phyloP scores from a whole-genome alignment of 92 coral and sea anemone species.

The Phenganax subtilis region DNA sequence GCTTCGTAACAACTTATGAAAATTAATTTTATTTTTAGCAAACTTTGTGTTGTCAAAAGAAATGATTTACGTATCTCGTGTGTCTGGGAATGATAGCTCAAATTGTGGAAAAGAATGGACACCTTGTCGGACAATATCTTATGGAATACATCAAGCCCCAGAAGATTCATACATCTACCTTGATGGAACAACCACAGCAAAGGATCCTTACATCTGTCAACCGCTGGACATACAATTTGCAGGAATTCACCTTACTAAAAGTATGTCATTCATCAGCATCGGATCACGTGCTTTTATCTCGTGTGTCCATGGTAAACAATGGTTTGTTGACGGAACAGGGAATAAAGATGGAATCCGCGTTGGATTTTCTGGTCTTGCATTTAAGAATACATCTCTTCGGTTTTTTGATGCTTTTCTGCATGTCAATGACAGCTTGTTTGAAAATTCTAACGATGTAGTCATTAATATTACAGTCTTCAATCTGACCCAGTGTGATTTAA shows the following conservation, averaged over 20 bases:
- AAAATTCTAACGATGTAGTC: not conserved
- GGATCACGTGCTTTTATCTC: conserved; percentile 24
- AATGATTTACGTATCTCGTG: no score
- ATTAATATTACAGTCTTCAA: conserved; percentile 13
- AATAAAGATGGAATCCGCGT: not conserved
- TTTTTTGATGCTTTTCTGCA: no score
- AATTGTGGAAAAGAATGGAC: no score
- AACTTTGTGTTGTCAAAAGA: no score
- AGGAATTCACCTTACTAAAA: conserved; percentile 30
- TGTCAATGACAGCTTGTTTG: conserved; percentile 33
- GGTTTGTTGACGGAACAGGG: conserved; percentile 36
- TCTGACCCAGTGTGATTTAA: conserved; percentile 2
- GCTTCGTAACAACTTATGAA: no score
- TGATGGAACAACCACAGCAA: conserved; percentile 35
- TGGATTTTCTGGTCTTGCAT: conserved; percentile 33
- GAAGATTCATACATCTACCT: not conserved
- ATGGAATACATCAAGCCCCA: no score
- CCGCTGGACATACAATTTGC: conserved; percentile 1
- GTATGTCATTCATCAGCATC: conserved; percentile 28
- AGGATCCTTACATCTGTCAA: conserved; percentile 32
- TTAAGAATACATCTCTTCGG: conserved; percentile 32
- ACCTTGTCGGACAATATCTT: no score
- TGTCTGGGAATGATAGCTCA: no score
- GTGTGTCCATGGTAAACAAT: conserved; percentile 21
- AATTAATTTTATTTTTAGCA: no score